Evolutionary conservation across 2,888 invertebrate genomes (phyloP).

Genomic region (Cantharis lateralis): DNA sequence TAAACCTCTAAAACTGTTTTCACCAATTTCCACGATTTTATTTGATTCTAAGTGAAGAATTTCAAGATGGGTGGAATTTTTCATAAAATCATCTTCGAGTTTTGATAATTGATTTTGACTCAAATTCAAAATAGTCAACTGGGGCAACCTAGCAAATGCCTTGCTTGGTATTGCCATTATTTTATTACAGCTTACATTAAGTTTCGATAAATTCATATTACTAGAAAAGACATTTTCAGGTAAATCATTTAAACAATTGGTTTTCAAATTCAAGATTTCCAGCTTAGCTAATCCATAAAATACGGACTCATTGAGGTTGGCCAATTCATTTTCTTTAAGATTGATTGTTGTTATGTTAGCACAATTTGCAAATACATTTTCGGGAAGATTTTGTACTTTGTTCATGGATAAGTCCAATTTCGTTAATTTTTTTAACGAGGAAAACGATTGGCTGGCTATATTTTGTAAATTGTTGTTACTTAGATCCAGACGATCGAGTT

Average conservation of each 20-base stretch:
- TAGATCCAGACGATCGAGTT: neutral
- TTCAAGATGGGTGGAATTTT: neutral
- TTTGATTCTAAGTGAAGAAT: neutral
- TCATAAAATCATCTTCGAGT: neutral
- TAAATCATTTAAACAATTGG: conserved; percentile 1
- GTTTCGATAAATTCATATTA: neutral
- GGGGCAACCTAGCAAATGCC: neutral
- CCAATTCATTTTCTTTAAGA: conserved; percentile 7
- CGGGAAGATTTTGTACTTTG: neutral
- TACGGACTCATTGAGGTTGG: neutral
- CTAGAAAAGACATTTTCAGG: neutral
- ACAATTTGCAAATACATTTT: neutral
- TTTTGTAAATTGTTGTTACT: neutral
- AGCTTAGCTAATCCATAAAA: conserved; percentile 11
- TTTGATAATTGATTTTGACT: conserved; percentile 4
- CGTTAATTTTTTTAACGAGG: neutral
- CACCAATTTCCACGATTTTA: neutral
- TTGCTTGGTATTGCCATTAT: neutral
- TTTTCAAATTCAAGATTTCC: neutral
- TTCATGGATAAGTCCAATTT: neutral
- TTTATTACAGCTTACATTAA: conserved; percentile 8
- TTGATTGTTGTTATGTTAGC: neutral
- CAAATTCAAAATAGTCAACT: neutral
- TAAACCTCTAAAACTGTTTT: neutral
- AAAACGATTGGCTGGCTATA: neutral